Evolutionary conservation across 2,888 invertebrate genomes (phyloP).

Genomic region (Pheosia tremula): DNA sequence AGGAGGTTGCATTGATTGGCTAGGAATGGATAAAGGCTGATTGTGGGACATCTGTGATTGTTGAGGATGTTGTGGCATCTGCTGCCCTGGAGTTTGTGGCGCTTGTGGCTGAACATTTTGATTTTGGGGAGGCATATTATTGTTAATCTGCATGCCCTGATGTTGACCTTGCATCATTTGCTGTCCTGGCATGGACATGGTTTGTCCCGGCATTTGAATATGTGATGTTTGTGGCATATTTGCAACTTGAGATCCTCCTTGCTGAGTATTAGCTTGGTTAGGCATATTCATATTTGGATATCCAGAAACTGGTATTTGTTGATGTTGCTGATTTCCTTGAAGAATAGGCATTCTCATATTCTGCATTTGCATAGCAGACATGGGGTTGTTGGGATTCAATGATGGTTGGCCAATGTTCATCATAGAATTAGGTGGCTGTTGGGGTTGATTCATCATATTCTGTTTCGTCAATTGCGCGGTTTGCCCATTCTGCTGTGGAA

Average conservation of each 20-base stretch:
- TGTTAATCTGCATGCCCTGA: conserved; percentile 49
- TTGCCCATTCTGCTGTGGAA: conserved; percentile 60
- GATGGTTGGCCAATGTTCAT: conserved; percentile 60
- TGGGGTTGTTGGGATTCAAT: conserved; percentile 63
- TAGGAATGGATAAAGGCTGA: conserved; percentile 51
- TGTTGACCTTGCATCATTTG: conserved; percentile 40
- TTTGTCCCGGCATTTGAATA: conserved; percentile 55
- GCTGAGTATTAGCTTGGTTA: conserved; percentile 57
- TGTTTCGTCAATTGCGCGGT: conserved; percentile 55
- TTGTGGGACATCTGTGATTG: conserved; percentile 40
- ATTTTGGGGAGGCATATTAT: conserved; percentile 49
- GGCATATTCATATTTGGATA: conserved; percentile 59
- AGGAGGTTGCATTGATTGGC: conserved; percentile 46
- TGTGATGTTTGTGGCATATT: conserved; percentile 54
- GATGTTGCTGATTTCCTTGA: conserved; percentile 60
- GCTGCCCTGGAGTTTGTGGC: conserved; percentile 49
- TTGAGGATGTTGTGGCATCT: conserved; percentile 39
- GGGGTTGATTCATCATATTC: conserved; percentile 60
- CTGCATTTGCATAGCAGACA: conserved; percentile 71
- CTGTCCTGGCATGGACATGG: conserved; percentile 54
- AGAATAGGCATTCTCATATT: conserved; percentile 74
- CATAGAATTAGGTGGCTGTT: conserved; percentile 51
- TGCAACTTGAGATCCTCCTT: conserved; percentile 50
- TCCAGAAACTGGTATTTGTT: conserved; percentile 60
- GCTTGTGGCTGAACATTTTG: conserved; percentile 49